These are phyloP conservation scores for Phaethon lepturus DNA, from an alignment of 2,113 vertebrate species.

Conservation along the genomic window DNA sequence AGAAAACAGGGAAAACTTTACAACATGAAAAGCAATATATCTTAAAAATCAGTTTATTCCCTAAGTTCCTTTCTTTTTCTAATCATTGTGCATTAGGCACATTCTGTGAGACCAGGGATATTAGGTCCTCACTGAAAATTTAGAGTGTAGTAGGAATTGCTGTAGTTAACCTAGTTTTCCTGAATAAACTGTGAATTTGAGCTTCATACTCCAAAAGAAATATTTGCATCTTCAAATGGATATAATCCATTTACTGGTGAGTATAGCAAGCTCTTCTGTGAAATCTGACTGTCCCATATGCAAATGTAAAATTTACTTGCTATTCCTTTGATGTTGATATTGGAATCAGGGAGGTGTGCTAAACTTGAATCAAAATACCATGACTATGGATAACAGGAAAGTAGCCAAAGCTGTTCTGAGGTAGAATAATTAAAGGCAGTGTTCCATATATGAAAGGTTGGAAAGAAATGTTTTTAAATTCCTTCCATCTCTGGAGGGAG, in stretches of 20 bases:
- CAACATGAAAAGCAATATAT: neutral
- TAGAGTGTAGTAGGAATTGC: neutral
- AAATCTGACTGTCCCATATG: neutral
- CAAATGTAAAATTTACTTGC: neutral
- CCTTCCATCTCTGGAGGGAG: neutral
- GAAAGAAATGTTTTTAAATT: neutral
- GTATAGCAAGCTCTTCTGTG: neutral
- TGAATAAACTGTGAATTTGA: neutral
- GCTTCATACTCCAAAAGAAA: neutral
- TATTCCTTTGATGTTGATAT: slow-evolving; percentile 7
- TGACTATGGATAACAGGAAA: neutral
- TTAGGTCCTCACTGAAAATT: neutral
- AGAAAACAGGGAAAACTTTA: neutral
- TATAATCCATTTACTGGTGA: neutral
- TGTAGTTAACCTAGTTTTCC: neutral
- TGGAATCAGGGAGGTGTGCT: neutral
- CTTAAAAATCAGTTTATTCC: neutral
- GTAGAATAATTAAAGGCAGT: neutral
- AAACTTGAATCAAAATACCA: neutral
- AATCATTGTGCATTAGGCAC: neutral
- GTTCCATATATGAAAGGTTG: neutral
- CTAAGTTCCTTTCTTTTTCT: neutral
- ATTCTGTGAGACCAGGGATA: neutral
- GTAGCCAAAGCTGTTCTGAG: neutral
- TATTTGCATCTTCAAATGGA: neutral